Evolutionary conservation across 2,797 vertebrate species (phyloP).

Genomic region (Hypotaenidia okinawae): DNA sequence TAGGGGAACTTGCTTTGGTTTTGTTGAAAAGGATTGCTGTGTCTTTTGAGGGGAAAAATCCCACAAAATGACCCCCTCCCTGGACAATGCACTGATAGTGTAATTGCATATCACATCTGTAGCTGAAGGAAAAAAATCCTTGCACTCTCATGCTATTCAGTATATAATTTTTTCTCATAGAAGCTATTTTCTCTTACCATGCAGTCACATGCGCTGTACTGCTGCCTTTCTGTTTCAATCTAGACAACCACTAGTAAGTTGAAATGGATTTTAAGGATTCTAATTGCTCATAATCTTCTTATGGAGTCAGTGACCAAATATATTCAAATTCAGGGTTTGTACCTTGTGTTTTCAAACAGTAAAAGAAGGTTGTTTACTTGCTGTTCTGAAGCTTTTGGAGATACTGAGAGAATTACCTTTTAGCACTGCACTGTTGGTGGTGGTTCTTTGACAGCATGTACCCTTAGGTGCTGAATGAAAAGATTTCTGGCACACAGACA

Average conservation of each 20-base stretch:
- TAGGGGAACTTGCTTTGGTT: background rate
- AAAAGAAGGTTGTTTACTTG: background rate
- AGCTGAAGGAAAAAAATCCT: background rate
- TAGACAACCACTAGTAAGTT: background rate
- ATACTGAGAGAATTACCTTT: background rate
- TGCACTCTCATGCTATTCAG: background rate
- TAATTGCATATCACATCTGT: background rate
- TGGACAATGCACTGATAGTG: background rate
- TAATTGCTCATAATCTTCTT: slow-evolving; percentile 8
- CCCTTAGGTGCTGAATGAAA: background rate
- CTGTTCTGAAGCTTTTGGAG: background rate
- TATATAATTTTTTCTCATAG: background rate
- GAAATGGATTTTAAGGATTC: slow-evolving; percentile 1
- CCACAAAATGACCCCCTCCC: background rate
- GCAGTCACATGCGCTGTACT: background rate
- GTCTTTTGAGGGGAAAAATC: background rate
- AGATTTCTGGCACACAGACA: background rate
- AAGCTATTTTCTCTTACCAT: background rate
- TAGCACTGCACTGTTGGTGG: background rate
- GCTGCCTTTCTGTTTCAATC: background rate
- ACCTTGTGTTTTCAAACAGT: background rate
- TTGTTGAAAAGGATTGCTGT: background rate
- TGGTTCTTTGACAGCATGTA: background rate
- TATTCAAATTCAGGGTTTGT: background rate
- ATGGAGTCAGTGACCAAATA: background rate